Evolutionary conservation across 2,797 vertebrate genomes (phyloP).

Genomic region (Oophaga sylvatica): DNA sequence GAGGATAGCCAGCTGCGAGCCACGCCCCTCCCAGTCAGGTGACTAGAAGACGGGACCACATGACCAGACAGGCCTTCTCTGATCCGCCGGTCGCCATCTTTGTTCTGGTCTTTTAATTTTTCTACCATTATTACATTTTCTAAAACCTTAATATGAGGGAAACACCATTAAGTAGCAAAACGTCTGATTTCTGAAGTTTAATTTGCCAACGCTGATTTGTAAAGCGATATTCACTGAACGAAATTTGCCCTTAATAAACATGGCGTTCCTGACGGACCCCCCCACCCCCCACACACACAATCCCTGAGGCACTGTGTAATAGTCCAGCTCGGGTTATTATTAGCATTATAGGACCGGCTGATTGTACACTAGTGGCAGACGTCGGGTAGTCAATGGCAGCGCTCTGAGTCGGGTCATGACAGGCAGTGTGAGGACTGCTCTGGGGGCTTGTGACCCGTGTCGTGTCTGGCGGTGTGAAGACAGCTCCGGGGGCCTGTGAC

Average conservation of each 20-base stretch:
- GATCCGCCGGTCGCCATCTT: slow-evolving; percentile 3
- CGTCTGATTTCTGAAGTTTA: rapidly evolving
- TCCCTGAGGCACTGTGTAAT: background rate
- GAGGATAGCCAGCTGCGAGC: background rate
- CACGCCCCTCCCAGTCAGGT: slow-evolving; percentile 15
- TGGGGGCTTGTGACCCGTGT: too few species aligned
- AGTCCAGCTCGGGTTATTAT: too few species aligned
- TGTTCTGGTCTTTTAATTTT: background rate
- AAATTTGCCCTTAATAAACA: slow-evolving; percentile 4
- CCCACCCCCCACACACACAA: background rate
- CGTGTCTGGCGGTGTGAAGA: too few species aligned
- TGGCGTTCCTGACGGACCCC: background rate
- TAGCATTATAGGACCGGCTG: background rate
- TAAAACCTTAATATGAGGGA: background rate
- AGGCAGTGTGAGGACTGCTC: too few species aligned
- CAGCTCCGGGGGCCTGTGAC: too few species aligned
- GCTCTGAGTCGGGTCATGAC: too few species aligned
- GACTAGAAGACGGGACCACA: background rate
- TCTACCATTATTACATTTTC: background rate
- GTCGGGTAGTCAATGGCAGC: background rate
- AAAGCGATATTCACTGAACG: background rate
- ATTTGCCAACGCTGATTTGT: background rate
- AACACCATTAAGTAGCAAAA: background rate
- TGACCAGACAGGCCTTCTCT: background rate
- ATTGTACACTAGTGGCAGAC: background rate